phyloP scores from a whole-genome alignment of 2,888 invertebrate species.

The Conus canariensis region DNA sequence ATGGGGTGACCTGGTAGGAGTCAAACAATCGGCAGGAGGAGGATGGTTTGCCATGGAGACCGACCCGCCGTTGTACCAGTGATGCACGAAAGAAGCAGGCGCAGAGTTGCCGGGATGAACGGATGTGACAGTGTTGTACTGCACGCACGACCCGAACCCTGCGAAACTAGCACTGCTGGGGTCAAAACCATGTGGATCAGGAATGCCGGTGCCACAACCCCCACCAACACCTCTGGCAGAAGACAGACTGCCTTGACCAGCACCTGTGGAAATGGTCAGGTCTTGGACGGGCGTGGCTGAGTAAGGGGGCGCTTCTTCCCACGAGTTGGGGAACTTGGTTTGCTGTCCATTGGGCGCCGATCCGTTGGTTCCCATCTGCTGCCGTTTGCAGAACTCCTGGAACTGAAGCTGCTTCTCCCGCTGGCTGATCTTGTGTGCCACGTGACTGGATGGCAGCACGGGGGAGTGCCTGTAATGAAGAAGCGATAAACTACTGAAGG shows the following conservation, averaged over 20 bases:
- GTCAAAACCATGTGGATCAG: neutral
- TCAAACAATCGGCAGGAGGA: neutral
- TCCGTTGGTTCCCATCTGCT: slow-evolving; percentile 46
- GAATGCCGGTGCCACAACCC: neutral
- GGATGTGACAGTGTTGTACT: neutral
- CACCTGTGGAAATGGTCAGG: neutral
- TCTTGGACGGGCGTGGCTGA: neutral
- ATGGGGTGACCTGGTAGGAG: neutral
- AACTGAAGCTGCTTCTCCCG: slow-evolving; percentile 63
- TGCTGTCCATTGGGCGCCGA: neutral
- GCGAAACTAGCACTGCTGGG: neutral
- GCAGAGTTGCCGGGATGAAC: too few species aligned
- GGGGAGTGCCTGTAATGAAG: slow-evolving; percentile 64
- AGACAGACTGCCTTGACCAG: neutral
- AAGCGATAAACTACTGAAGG: neutral
- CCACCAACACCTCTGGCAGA: neutral
- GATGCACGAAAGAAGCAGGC: neutral
- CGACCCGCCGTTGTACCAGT: neutral
- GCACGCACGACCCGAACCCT: neutral
- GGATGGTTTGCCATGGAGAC: neutral
- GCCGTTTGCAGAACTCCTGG: slow-evolving; percentile 60
- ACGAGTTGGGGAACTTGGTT: neutral
- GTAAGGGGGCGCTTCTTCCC: neutral
- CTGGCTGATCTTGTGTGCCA: slow-evolving; percentile 62
- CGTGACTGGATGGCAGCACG: slow-evolving; percentile 68